These are phyloP conservation scores for Dendrolimus punctatus DNA, from an alignment of 1,140 invertebrate species.

Conservation along the genomic window DNA sequence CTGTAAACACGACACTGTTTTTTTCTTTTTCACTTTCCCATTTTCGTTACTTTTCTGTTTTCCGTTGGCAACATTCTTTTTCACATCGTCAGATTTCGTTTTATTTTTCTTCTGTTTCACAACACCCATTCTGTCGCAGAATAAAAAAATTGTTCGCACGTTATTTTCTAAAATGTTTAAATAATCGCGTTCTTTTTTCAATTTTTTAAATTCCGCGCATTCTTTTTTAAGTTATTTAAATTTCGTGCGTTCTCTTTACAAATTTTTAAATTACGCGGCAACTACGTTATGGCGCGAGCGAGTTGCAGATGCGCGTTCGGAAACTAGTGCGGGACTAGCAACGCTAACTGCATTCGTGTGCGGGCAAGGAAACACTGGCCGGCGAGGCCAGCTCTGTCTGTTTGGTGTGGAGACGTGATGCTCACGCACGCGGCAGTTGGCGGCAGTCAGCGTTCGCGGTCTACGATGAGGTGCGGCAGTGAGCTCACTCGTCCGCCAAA, in stretches of 20 bases:
- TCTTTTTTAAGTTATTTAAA: slow-evolving; percentile 11
- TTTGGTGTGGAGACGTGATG: not conserved
- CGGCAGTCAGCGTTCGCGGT: slow-evolving; percentile 20
- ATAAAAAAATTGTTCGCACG: slow-evolving; percentile 22
- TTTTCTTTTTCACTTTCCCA: slow-evolving; percentile 66
- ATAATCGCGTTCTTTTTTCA: slow-evolving; percentile 21
- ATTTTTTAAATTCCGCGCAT: slow-evolving; percentile 28
- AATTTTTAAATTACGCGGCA: slow-evolving; percentile 30
- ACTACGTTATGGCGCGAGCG: slow-evolving; percentile 16
- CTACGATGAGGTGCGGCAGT: slow-evolving; percentile 31
- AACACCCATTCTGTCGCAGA: slow-evolving; percentile 50
- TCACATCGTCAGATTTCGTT: slow-evolving; percentile 38
- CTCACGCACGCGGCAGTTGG: not conserved
- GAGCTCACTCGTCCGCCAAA: slow-evolving; percentile 57
- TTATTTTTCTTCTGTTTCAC: slow-evolving; percentile 56
- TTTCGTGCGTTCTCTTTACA: slow-evolving; percentile 24
- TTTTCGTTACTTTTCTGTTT: slow-evolving; percentile 45
- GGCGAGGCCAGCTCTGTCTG: slow-evolving; percentile 7
- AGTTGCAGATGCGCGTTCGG: slow-evolving; percentile 49
- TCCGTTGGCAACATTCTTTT: slow-evolving; percentile 40
- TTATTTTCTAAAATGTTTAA: slow-evolving; percentile 24
- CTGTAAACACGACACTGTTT: slow-evolving; percentile 65
- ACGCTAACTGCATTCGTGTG: slow-evolving; percentile 58
- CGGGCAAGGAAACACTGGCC: slow-evolving; percentile 46
- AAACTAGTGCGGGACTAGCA: slow-evolving; percentile 61